Evolutionary conservation across 2,888 invertebrate genomes (phyloP).

Genomic region (Scaptomyza reducta): DNA sequence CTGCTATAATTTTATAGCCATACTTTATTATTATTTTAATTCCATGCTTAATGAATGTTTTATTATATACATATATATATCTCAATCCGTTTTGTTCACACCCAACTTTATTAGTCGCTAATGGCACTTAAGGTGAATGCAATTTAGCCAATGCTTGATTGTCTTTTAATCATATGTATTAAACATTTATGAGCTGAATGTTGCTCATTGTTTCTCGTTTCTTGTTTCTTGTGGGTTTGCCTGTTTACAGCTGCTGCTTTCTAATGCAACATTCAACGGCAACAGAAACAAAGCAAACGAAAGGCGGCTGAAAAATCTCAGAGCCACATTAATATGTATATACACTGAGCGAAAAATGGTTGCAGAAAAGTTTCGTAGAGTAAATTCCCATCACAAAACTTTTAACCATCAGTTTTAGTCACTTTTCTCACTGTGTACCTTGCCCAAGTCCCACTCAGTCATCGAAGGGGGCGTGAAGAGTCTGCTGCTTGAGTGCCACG

Average conservation of each 20-base stretch:
- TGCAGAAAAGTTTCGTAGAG: background rate
- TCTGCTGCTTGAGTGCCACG: conserved; percentile 50
- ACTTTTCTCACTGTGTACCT: background rate
- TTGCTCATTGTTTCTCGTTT: background rate
- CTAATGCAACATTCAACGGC: conserved; percentile 54
- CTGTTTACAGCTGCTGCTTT: conserved; percentile 41
- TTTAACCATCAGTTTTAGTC: too few relatives aligned
- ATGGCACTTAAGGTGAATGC: too few relatives aligned
- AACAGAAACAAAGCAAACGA: too few relatives aligned
- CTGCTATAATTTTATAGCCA: too few relatives aligned
- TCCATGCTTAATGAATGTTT: too few relatives aligned
- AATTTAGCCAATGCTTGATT: background rate
- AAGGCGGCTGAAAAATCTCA: conserved; percentile 38
- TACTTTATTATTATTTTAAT: too few relatives aligned
- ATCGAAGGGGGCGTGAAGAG: background rate
- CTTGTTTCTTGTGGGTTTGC: conserved; percentile 14
- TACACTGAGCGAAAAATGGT: background rate
- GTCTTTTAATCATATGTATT: conserved; percentile 8
- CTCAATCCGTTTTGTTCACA: too few relatives aligned
- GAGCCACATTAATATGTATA: conserved; percentile 13
- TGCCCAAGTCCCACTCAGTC: background rate
- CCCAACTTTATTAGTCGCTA: too few relatives aligned
- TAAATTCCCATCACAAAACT: too few relatives aligned
- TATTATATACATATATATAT: too few relatives aligned
- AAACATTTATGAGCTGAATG: conserved; percentile 30